A percentile compares a stretch with the other conserved stretches of the same genome.
Conservation (phyloP, 2,797 vertebrate species). For the Sebastes trivittatus region DNA sequence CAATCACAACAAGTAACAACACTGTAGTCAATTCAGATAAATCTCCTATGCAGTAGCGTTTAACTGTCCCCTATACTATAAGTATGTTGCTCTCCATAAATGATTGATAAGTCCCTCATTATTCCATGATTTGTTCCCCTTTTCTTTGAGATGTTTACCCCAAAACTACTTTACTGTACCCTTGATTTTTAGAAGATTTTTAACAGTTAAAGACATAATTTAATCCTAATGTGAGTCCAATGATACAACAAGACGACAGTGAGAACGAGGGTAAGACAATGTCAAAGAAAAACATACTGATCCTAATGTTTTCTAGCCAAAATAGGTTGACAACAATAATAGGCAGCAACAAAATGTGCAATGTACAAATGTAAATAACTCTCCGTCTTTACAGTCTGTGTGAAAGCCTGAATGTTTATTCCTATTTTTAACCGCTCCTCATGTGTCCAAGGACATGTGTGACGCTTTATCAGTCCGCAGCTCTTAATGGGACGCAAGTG, state of each 20-base stretch:
- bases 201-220: background rate
- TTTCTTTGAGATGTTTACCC: background rate
- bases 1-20: background rate
- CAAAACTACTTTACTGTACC: background rate
- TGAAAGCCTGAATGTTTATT: background rate
- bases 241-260: background rate
- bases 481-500: background rate
- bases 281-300: background rate
- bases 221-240: background rate
- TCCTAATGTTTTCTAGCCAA: background rate
- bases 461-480: slow-evolving; percentile 10
- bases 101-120: background rate
- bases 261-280: background rate
- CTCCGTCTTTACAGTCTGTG: background rate
- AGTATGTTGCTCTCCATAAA: background rate
- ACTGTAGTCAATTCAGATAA: background rate
- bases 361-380: background rate
- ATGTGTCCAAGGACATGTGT: slow-evolving; percentile 22
- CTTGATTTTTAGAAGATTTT: background rate
- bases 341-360: background rate
- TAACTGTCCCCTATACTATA: background rate
- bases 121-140: background rate
- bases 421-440: slow-evolving; percentile 45
- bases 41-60: background rate
- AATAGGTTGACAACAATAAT: background rate